Evolutionary conservation across 2,888 invertebrate species (phyloP), one percentile per base, ranked within the genome.

Genomic region (Drosophila sordidapex): DNA sequence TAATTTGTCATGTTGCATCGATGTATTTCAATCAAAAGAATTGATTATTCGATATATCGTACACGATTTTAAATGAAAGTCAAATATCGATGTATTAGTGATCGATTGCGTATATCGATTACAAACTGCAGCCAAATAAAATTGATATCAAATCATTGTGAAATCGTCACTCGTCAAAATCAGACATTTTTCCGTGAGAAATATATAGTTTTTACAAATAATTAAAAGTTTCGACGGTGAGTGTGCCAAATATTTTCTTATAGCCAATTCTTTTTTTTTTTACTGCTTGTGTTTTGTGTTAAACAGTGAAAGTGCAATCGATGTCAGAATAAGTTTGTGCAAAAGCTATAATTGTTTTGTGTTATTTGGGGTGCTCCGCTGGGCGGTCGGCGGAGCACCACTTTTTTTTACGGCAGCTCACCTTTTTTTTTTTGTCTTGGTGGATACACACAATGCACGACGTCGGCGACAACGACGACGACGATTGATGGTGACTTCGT

Each of bases 371-470:
- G 78, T 33, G 60, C 81, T 79, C 58, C 76, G 60, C 61, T 75
- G 70, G 70, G 64, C 73, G 73, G 74, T 88, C 81, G 70, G 78
- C 81, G 83, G 88, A 87, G 83, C 83, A 73, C 88, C 71, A 69
- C 38, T 87, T 85, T 80, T 76, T 64, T 57, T 40, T 46, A 15
- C 86, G 73, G 81, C 78, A 78, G 82, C 82, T 86, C 85, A 77
- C 85, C 68, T 70, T 36, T 87, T 84, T 87, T 84, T 62, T 69
- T 64, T 54, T 36, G 63, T 70, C 66, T 79, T 74, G 57, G 67
- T 79, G 79, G 68, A 76, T 73, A 73, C 79, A 73, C 65, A 83
- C 75, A 75, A 74, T 65, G 38, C 74, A 77, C 82, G 70, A 83
- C 15, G 46, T 25, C 73, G 36, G 54, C 65, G 65, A 65, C 72